Evolutionary conservation across 2,797 vertebrate genomes (phyloP).

Genomic region (Antrozous pallidus): DNA sequence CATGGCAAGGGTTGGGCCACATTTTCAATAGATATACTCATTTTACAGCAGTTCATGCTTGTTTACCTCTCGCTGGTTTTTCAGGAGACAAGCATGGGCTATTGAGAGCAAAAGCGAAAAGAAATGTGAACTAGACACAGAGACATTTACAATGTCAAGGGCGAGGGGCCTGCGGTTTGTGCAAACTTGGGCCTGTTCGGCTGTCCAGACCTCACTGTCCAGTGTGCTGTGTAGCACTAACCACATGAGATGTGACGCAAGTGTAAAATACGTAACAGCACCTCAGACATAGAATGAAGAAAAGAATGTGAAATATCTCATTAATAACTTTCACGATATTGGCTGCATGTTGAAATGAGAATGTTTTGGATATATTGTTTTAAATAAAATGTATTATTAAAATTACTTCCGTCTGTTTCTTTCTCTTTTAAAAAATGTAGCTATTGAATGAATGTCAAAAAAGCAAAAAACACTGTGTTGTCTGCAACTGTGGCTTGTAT

Average conservation of each 20-base stretch:
- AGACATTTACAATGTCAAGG: background rate
- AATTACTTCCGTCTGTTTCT: background rate
- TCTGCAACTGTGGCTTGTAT: background rate
- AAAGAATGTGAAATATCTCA: background rate
- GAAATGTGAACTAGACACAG: background rate
- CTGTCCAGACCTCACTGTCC: too few species aligned
- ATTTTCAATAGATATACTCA: background rate
- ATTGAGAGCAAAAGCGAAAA: constrained; percentile 15
- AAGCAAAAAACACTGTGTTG: background rate
- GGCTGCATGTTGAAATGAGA: background rate
- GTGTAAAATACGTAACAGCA: background rate
- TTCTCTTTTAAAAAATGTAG: background rate
- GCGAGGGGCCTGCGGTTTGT: background rate
- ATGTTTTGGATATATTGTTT: background rate
- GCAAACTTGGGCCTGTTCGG: background rate
- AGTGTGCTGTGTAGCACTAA: background rate
- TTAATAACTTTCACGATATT: background rate
- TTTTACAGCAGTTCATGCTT: background rate
- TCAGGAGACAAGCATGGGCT: background rate
- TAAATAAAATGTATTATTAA: constrained; percentile 2
- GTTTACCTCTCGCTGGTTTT: background rate
- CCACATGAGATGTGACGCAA: background rate
- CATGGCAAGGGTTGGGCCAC: background rate
- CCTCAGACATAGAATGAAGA: background rate
- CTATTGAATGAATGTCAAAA: background rate